Conservation (phyloP, 2,888 invertebrate genomes). For the Deilephila porcellus region DNA sequence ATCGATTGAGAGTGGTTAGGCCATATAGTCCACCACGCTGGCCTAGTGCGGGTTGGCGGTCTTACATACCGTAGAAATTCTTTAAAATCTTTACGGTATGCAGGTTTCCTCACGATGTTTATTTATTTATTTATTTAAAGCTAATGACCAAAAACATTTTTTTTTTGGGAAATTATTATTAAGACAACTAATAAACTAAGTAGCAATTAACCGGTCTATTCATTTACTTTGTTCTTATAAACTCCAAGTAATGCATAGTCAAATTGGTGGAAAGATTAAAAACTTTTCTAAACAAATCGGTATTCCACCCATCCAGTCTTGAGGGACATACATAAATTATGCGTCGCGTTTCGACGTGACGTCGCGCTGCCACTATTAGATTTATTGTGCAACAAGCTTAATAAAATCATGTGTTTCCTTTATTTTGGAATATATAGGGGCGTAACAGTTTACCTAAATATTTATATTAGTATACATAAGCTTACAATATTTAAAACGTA, state of each 20-base stretch:
- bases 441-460: background rate
- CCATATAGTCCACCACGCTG: no score
- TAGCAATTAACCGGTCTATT: background rate
- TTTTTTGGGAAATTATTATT: no score
- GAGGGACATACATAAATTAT: slow-evolving; percentile 7
- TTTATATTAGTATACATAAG: background rate
- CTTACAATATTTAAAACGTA: background rate
- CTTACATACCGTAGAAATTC: no score
- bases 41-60: no score
- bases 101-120: no score
- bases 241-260: background rate
- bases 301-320: slow-evolving; percentile 2
- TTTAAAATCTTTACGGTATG: no score
- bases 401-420: background rate
- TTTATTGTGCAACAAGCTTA: slow-evolving; percentile 11
- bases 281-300: background rate
- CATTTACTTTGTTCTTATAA: background rate
- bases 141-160: no score
- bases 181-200: no score
- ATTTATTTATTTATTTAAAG: no score
- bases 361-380: background rate
- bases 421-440: background rate
- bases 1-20: no score
- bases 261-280: background rate
- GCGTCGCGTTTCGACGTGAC: background rate